Evolutionary conservation across 1,140 invertebrate genomes (phyloP), one percentile per base, ranked within the genome.

Genomic region (Rhagoletis pomonella): DNA sequence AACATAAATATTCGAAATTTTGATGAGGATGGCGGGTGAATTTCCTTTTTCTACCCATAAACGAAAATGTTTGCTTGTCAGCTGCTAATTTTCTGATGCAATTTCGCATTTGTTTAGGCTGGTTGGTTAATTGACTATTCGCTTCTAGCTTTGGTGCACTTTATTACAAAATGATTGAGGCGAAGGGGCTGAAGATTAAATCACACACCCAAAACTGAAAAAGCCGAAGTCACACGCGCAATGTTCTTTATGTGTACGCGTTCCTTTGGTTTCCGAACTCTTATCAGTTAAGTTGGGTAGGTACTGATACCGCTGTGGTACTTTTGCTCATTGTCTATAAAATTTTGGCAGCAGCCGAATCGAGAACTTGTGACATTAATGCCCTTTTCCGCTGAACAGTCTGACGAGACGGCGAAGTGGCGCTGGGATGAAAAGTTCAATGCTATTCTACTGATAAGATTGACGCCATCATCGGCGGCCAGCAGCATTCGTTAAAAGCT

Each of bases 31-130:
- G 73, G 17, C 91, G 91, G 88, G 91, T 88, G 88, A 89, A 90
- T 91, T 90, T 92, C 89, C 90, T 91, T 92, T 92, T 92, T 90
- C 90, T 92, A 91, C 91, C 91, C 91, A 92, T 92, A 92, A 92
- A 92, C 91, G 88, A 89, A 87, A 87, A 92, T 92, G 90, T 91
- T 90, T 90, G 87, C 14, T 62, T 50, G n/a, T 19, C 44, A 81
- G 73, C 73, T 81, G 50, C 6, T 4, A 10, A 42, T 81, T 55
- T 44, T 81, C n/a, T 86, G 17, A 65, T 67, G 12, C 2, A 85
- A 62, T 62, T 39, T 42, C 5, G 55, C 58, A 62, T 85, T 47
- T 59, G n/a, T n/a, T 29, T 81, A 17, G 19, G n/a, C 42, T 55
- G 17, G 10, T 55, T 19, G 7, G 17, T 17, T 17, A 81, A 12